Percentiles rank a stretch among this genome's conserved stretches.
These are phyloP conservation scores for Nomia melanderi DNA, from an alignment of 1,140 invertebrate species.

Conservation along the genomic window DNA sequence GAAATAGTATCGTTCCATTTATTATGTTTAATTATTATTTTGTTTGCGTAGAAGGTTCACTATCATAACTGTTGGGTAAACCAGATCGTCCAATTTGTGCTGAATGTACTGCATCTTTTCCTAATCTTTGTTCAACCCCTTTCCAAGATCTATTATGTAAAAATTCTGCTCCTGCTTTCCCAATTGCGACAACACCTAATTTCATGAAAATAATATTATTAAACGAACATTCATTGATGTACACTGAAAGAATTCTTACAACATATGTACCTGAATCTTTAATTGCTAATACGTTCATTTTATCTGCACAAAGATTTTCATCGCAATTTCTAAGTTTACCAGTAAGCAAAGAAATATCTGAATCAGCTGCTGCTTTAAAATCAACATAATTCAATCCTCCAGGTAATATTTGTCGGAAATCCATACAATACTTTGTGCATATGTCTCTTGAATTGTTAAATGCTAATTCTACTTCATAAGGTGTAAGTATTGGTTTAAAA, in stretches of 20 bases:
- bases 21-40: slow-evolving; percentile 15
- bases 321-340: slow-evolving; percentile 82
- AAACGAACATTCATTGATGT: not conserved
- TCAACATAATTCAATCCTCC: slow-evolving; percentile 82
- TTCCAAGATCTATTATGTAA: slow-evolving; percentile 86
- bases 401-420: slow-evolving; percentile 89
- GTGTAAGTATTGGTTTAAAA: slow-evolving; percentile 94
- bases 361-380: slow-evolving; percentile 74
- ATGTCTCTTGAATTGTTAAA: slow-evolving; percentile 85
- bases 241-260: slow-evolving; percentile 1
- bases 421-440: slow-evolving; percentile 86
- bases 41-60: slow-evolving; percentile 66
- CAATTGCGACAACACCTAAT: slow-evolving; percentile 77
- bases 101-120: slow-evolving; percentile 83
- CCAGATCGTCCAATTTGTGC: slow-evolving; percentile 85
- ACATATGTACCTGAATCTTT: slow-evolving; percentile 41
- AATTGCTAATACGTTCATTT: slow-evolving; percentile 71
- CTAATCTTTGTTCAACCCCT: slow-evolving; percentile 87
- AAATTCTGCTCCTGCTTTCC: slow-evolving; percentile 82
- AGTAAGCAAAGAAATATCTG: slow-evolving; percentile 87
- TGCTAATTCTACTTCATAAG: slow-evolving; percentile 95
- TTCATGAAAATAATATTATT: slow-evolving; percentile 25
- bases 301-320: slow-evolving; percentile 62
- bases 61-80: slow-evolving; percentile 81
- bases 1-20: slow-evolving; percentile 36